Evolutionary conservation across 2,888 invertebrate genomes (phyloP), one percentile per base, ranked within the genome.

Genomic region (Sceliomorpha sp.): DNA sequence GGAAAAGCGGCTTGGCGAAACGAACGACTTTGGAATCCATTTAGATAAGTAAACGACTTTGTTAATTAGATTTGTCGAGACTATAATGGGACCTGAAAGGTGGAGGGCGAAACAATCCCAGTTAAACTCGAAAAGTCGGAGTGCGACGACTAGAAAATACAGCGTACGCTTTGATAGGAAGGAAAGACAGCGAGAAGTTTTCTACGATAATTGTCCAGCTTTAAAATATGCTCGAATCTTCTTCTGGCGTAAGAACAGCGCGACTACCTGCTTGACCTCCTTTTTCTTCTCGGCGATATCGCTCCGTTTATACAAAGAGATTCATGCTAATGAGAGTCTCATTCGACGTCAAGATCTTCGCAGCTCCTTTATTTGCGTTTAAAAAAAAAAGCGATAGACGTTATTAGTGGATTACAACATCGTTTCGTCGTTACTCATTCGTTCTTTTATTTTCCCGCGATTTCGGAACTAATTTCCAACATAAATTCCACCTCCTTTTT

Each of bases 31-130:
- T 74, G 75, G 78, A 81, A 80, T 81, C 79, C 79, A 82, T 81
- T 82, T 80, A 81, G 81, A 82, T 82, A 82, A 82, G 78, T 82
- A 81, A 82, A 82, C 80, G 82, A 82, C 81, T 82, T 82, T 77
- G 82, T 80, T 82, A 82, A 82, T 82, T 80, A 81, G 82, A 81
- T 82, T 79, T 82, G 80, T 78, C 79, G 78, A 80, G 80, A 78
- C 76, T 77, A 76, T 74, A 76, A 63, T 67, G 73, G 63, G 55
- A 66, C 70, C 64, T 72, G 73, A 73, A 76, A 76, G 73, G 73
- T 75, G 75, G 72, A 76, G 75, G 72, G 76, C 73, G 76, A 77
- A 79, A 78, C 78, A 80, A 79, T 79, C 76, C 76, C 53, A 60
- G 74, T 63, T 70, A 70, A 69, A 68, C 72, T 75, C 63, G 70